Evolutionary conservation across 2,797 vertebrate species (phyloP), one percentile per base, ranked within the genome.

Genomic region (Pseudocheirus occidentalis): DNA sequence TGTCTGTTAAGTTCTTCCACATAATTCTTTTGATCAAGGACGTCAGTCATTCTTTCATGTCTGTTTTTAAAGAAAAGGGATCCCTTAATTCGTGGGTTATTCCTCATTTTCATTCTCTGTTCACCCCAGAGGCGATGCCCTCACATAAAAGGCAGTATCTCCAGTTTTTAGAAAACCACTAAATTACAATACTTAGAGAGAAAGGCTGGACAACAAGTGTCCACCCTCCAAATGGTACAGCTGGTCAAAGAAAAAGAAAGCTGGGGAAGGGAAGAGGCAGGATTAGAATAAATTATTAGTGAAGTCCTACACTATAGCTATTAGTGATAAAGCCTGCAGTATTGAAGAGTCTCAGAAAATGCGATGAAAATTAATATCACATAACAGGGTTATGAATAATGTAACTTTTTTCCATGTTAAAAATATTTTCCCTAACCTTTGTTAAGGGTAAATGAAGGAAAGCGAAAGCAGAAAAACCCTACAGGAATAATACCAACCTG

Each of bases 1-100:
- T 99, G 99, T 50, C 99, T 99, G 98, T 99, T 99, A 91, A 99
- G 98, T 97, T 99, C 99, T 98, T 99, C 99, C 16, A 99, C 99
- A 62, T 99, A 99, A 98, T 99, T 99, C 98, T 99, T 99, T 98
- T 99, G 99, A 98, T 99, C 99, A 91, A 99, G 99, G 96, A 99
- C 99, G 97, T 99, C 99, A 2, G 99, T 99, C 98, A 99, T 99
- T 97, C 99, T 99, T 92, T 98, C 96, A 54, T 99, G 99, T 96
- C 99, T 99, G 95, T 96, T 97, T 91, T 90, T 91, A 97, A 97
- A 94, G 53, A 92, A 98, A 94, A 95, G 53, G 28, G 40, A 93
- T 96, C 91, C 92, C 40, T 90, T 59, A 95, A 94, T 14, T 93
- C 21, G 66, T 6, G 27, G 5, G 52, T n/a, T 93, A 66, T 66